Base-by-base conservation (phyloP, 2,113 vertebrate species). In the Mirza zaza region DNA sequence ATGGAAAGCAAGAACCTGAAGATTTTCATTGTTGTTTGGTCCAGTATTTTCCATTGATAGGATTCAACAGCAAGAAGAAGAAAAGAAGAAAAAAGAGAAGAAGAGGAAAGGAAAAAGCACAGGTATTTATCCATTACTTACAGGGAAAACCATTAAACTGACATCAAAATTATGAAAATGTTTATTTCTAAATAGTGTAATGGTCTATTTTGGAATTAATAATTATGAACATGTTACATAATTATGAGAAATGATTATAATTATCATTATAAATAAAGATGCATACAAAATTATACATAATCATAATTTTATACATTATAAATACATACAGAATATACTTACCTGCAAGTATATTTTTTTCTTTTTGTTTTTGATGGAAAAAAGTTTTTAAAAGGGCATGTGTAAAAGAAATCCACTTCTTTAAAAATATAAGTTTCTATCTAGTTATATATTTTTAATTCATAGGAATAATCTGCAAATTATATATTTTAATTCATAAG, bases 111-210 rank as follows among this genome's bases (percentile, higher is more conserved):
- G 8, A 21, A 77, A 91, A 80, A 73, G 11, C 8, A n/a, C 13
- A 79, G 17, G 6, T 87, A 79, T 50, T 29, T 32, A 45, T 6
- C 2, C 14, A 39, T 57, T 45, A 61, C 3, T 48, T 75, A 42
- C 0, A 81, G n/a, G 17, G 61, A 59, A 80, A 80, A n/a, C 2
- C 11, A n/a, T 39, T 76, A 77, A 85, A 82, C 29, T 79, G 25
- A 67, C 34, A 59, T 15, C 25, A 90, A 89, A 88, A 27, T 90
- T 73, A 77, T 55, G 5, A 70, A 88, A 63, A 63, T 75, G 9
- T 32, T 87, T 89, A 77, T 48, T 82, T 90, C 39, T 89, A 91
- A 73, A 71, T 63, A 96, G 8, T 95, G 4, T 10, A 71, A n/a
- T 57, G 5, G 34, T 42, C 11, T 91, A 52, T 88, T 70, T 55